Base-by-base conservation (phyloP, 64 coral and sea anemone species). In the Trachythela sp. region DNA sequence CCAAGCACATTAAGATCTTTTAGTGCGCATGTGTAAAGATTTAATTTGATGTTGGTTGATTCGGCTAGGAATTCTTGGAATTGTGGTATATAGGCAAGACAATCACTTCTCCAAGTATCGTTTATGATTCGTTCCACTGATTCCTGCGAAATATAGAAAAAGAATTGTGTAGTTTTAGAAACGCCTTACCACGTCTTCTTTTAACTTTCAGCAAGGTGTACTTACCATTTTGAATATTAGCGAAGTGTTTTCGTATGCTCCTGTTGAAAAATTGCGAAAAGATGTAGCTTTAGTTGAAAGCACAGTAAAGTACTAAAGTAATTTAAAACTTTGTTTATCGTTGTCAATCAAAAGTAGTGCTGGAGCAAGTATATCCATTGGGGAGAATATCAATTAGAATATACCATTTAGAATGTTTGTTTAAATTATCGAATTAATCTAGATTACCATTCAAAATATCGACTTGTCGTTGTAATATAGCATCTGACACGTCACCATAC, bases 41-140 rank as follows among this genome's bases (percentile, higher is more conserved):
- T 97, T 0, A 97, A 75, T 15, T 52, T 93, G 13, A 71, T 92
- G 27, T 48, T 85, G 0, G 95, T 89, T 24, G 89, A 92, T 18
- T 84, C 52, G 2, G 89, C 87, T 7, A 97, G 80, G 24, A 13
- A 45, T 8, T 34, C 39, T 42, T 84, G 88, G 22, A 85, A 88
- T 14, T 48, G 24, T 22, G 86, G 7, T 14, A 27, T 49, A 14
- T 40, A 43, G 0, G 4, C 0, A 17, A 35, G 50, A 36, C 94
- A 95, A 18, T 59, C 83, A 10, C 70, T 45, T 1, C 70, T 77
- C 94, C 94, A 95, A 8, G 33, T 67, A 20, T 93, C 86, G 86
- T 93, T 95, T 14, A 30, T 54, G 56, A 88, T 88, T 68, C 91
- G 86, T 29, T 91, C 48, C 27, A 93, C 33, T 84, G 94, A 95